Evolutionary conservation across 2,797 vertebrate genomes (phyloP).

Genomic region (Malacoctenus gilli): DNA sequence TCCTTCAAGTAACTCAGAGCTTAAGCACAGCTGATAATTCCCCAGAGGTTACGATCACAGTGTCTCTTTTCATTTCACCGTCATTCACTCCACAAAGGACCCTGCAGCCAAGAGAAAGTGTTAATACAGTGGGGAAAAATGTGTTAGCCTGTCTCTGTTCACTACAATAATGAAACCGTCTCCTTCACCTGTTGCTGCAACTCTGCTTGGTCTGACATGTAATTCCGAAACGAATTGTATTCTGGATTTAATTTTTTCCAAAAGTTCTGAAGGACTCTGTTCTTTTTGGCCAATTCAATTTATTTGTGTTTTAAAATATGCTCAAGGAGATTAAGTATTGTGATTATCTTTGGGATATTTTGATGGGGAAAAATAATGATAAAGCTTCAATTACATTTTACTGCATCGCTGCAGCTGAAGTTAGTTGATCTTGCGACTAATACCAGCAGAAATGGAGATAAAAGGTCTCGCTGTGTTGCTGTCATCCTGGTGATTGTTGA

Average conservation of each 20-base stretch:
- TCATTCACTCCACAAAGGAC: conserved; percentile 26
- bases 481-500: conserved; percentile 54
- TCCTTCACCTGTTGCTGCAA: conserved; percentile 27
- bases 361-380: conserved; percentile 25
- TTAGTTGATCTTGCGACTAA: conserved; percentile 31
- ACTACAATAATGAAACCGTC: conserved; percentile 22
- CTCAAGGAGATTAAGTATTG: conserved; percentile 3
- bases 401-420: conserved; percentile 29
- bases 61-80: conserved; percentile 42
- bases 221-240: conserved; percentile 12
- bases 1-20: conserved; percentile 12
- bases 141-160: conserved; percentile 8
- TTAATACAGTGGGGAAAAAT: conserved; percentile 14
- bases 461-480: conserved; percentile 29
- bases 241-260: conserved; percentile 10
- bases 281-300: conserved; percentile 18
- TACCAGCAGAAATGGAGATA: conserved; percentile 35
- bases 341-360: conserved; percentile 9
- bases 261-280: background rate
- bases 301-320: conserved; percentile 7
- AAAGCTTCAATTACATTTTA: conserved; percentile 46
- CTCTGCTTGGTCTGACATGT: conserved; percentile 2
- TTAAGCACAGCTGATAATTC: conserved; percentile 23
- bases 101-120: conserved; percentile 22
- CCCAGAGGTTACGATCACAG: conserved; percentile 21